phyloP scores from a whole-genome alignment of 2,797 vertebrate genomes.

The Sylvia borin region DNA sequence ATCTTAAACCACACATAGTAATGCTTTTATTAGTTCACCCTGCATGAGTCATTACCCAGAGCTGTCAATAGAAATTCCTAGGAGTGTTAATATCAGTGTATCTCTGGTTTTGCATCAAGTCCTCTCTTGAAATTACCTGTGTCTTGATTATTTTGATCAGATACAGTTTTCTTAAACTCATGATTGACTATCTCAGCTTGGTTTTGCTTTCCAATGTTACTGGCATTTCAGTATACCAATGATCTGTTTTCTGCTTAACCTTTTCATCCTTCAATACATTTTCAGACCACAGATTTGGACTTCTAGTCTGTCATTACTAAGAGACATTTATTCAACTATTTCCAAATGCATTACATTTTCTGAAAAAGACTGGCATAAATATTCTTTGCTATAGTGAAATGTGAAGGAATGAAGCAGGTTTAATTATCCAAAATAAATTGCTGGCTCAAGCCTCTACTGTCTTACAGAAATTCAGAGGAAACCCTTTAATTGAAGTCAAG shows the following conservation, averaged over 20 bases:
- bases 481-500: background rate
- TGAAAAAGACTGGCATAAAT: background rate
- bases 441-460: background rate
- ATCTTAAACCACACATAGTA: background rate
- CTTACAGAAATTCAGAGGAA: background rate
- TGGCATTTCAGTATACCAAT: background rate
- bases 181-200: background rate
- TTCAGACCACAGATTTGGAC: background rate
- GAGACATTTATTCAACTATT: background rate
- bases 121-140: background rate
- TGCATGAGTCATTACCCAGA: background rate
- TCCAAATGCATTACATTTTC: background rate
- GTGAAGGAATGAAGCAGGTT: background rate
- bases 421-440: background rate
- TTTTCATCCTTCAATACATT: background rate
- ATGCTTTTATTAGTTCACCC: background rate
- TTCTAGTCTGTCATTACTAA: background rate
- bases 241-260: background rate
- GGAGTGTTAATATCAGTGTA: background rate
- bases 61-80: background rate
- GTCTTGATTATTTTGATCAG: background rate
- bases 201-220: background rate
- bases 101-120: background rate
- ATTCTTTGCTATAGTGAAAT: background rate
- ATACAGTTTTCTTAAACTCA: background rate